These are phyloP conservation scores for Phodopus roborovskii DNA, from an alignment of 2,113 vertebrate genomes.

Conservation along the genomic window DNA sequence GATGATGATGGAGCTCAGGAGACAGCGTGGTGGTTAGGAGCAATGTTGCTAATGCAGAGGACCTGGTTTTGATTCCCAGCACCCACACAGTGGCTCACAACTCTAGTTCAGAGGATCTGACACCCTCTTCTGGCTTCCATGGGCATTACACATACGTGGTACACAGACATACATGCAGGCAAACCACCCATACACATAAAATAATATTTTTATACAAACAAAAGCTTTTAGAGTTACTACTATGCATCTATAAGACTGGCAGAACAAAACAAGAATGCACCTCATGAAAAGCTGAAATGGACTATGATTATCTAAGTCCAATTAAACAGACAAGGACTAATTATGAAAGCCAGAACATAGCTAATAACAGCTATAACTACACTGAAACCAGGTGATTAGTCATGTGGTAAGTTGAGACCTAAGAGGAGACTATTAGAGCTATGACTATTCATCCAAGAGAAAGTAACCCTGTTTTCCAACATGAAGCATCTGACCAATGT, in stretches of 20 bases:
- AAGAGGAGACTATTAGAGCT: neutral
- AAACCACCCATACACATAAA: neutral
- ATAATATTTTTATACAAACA: neutral
- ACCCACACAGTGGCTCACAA: neutral
- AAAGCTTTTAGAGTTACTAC: neutral
- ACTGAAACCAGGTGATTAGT: neutral
- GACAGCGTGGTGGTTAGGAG: neutral
- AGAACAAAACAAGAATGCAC: neutral
- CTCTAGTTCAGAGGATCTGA: neutral
- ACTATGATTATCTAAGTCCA: slow-evolving; percentile 17
- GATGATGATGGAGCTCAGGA: neutral
- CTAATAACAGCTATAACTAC: slow-evolving; percentile 26
- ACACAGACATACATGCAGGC: neutral
- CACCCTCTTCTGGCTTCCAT: neutral
- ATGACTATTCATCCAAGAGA: neutral
- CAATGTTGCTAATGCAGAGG: neutral
- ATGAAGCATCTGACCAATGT: neutral
- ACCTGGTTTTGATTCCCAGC: neutral
- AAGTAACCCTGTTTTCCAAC: neutral
- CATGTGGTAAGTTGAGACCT: neutral
- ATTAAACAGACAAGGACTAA: slow-evolving; percentile 10
- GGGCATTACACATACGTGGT: neutral
- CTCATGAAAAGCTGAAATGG: slow-evolving; percentile 44
- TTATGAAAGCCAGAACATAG: slow-evolving; percentile 20
- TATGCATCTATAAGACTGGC: neutral